Evolutionary conservation across 2,113 vertebrate genomes (phyloP), one percentile per base, ranked within the genome.

Genomic region (Terrapene triunguis): DNA sequence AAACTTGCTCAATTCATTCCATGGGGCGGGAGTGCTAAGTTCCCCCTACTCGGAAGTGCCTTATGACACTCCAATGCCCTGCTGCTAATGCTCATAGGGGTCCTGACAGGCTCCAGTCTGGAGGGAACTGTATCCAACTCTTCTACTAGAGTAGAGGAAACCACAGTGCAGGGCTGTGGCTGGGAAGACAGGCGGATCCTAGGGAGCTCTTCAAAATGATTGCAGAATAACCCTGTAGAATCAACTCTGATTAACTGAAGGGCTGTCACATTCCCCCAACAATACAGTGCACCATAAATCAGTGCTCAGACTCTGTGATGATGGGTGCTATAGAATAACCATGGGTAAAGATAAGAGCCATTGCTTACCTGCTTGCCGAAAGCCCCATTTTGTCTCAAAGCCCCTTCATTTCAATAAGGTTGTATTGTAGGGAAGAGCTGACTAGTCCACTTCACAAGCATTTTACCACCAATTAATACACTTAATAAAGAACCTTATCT

Each of bases 381-480:
- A 47, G 38, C 74, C 38, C 13, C 6, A 78, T 78, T 78, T 29
- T 78, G 22, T 47, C 42, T 76, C 42, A 25, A 76, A 44, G 24
- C 32, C 19, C 32, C 12, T 13, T 8, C 57, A 42, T 57, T 6
- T 12, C 82, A 35, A 8, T 1, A 5, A 3, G 29, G 16, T 4
- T 27, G 2, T 4, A 12, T 24, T 69, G 25, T 29, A 85, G 16
- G 32, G 27, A 57, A 19, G 10, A 51, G 4, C 1, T 1, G 72
- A 4, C 78, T 2, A 16, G 22, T 22, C 21, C 42, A 16, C 72
- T 5, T 55, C 12, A 1, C 14, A 14, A 2, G 19, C 0, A 1
- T 3, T 79, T 84, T 89, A 84, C 21, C 16, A 69, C 17, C 6
- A 42, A 29, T 16, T 17, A 29, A 3, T 10, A 14, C 11, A 25